Percentiles rank a stretch among this genome's conserved stretches.
Conservation (phyloP, 2,797 vertebrate species). For the Delichon dasypus region DNA sequence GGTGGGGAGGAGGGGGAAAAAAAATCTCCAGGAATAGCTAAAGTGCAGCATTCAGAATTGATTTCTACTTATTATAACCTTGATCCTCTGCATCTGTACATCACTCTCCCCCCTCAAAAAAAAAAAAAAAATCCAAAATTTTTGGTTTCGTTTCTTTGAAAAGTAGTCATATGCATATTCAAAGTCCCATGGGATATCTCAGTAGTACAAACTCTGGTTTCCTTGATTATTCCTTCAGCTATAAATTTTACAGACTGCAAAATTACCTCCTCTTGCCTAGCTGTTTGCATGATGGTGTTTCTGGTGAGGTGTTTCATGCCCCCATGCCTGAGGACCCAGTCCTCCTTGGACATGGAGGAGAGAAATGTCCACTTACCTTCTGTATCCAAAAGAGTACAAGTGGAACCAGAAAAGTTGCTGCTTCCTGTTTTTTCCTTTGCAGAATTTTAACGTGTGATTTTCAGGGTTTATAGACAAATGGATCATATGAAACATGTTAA, state of each 20-base stretch:
- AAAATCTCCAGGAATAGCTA: constrained; percentile 56
- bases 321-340: background rate
- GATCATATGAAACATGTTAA: background rate
- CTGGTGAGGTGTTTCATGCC: background rate
- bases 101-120: background rate
- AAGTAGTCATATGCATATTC: background rate
- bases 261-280: background rate
- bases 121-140: background rate
- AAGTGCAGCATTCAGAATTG: constrained; percentile 45
- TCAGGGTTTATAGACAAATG: background rate
- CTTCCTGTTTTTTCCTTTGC: background rate
- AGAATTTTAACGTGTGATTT: background rate
- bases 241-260: background rate
- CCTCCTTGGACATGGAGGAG: background rate
- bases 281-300: background rate
- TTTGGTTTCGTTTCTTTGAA: background rate
- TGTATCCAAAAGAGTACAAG: background rate
- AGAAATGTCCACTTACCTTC: background rate
- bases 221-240: background rate
- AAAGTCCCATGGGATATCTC: background rate
- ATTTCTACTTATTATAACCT: constrained; percentile 69
- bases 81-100: constrained; percentile 1
- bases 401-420: background rate
- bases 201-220: background rate
- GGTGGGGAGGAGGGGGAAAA: no score